Evolutionary conservation across 2,888 invertebrate species (phyloP).

Genomic region (Portevinia maculata): DNA sequence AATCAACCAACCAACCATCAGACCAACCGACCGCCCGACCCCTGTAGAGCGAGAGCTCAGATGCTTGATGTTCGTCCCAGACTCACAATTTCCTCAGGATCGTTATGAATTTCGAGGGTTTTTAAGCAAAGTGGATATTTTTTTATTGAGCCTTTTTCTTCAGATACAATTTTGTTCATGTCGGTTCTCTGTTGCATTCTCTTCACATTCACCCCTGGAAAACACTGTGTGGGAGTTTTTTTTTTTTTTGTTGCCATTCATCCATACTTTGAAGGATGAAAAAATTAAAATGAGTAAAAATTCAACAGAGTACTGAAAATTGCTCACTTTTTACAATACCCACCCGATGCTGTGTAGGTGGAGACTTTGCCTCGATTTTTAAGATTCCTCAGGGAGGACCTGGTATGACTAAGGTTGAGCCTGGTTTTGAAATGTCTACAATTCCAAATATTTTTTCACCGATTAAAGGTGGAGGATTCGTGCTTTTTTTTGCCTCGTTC

Average conservation of each 20-base stretch:
- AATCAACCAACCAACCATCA: constrained; percentile 53
- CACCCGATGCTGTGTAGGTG: constrained; percentile 33
- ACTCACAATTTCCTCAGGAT: constrained; percentile 67
- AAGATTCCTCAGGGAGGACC: constrained; percentile 39
- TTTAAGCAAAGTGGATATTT: constrained; percentile 67
- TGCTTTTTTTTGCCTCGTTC: constrained; percentile 27
- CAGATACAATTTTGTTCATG: constrained; percentile 58
- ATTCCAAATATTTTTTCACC: constrained; percentile 67
- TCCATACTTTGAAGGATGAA: constrained; percentile 48
- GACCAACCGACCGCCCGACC: constrained; percentile 60
- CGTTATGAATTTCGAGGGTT: constrained; percentile 74
- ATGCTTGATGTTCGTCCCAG: constrained; percentile 67
- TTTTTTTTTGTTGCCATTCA: constrained; percentile 33
- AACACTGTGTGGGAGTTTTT: constrained; percentile 25
- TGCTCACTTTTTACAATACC: constrained; percentile 63
- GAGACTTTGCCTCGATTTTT: constrained; percentile 52
- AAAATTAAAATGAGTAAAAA: constrained; percentile 48
- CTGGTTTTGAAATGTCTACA: constrained; percentile 74
- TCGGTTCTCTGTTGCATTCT: constrained; percentile 65
- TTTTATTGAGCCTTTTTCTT: constrained; percentile 62
- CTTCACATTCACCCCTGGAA: constrained; percentile 64
- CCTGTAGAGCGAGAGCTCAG: constrained; percentile 73
- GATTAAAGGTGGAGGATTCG: constrained; percentile 21
- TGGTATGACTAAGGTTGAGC: constrained; percentile 47
- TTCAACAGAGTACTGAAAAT: constrained; percentile 60